These are phyloP conservation scores for Colius striatus DNA, from an alignment of 2,113 vertebrate species.

Conservation along the genomic window DNA sequence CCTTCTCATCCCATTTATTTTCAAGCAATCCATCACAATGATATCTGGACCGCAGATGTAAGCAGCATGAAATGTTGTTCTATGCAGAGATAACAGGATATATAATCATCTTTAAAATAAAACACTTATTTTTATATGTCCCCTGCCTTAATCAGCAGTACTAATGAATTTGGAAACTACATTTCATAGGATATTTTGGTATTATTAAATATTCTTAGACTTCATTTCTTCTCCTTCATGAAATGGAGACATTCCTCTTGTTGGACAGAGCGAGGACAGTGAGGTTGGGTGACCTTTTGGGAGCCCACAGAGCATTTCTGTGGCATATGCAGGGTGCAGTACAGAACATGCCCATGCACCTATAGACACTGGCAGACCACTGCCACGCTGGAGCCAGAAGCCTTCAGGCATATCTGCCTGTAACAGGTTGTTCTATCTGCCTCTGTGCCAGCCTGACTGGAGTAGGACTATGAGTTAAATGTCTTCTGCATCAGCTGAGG, in stretches of 20 bases:
- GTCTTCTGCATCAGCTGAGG: neutral
- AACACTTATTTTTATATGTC: neutral
- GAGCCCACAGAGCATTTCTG: neutral
- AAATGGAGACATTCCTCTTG: neutral
- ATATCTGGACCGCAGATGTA: conserved; percentile 39
- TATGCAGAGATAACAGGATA: neutral
- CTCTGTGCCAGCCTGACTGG: neutral
- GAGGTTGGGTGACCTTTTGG: neutral
- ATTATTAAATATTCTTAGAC: neutral
- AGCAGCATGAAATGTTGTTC: conserved; percentile 35
- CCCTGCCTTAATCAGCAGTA: neutral
- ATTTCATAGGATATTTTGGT: neutral
- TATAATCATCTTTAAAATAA: conserved; percentile 13
- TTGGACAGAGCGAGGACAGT: neutral
- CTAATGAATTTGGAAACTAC: neutral
- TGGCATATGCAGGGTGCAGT: neutral
- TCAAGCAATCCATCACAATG: neutral
- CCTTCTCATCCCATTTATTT: neutral
- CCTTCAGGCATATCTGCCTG: neutral
- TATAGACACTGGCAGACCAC: neutral
- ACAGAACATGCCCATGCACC: neutral
- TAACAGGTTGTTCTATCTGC: neutral
- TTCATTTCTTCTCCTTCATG: neutral
- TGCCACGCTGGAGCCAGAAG: neutral
- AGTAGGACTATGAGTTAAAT: neutral